Evolutionary conservation across 2,888 invertebrate species (phyloP).

Genomic region (Patella ulyssiponensis): DNA sequence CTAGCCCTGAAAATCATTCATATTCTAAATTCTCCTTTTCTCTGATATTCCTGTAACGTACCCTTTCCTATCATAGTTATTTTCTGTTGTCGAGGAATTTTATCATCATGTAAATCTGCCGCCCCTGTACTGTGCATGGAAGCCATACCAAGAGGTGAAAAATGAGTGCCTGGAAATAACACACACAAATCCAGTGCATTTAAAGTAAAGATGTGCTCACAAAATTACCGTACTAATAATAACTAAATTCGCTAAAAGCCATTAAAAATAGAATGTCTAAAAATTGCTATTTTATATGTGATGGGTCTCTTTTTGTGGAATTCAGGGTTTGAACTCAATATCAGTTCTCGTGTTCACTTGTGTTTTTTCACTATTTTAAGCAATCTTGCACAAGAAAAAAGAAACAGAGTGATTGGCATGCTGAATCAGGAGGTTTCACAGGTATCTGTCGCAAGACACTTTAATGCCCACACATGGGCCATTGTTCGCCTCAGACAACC

Average conservation of each 20-base stretch:
- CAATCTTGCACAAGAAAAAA: too few species aligned
- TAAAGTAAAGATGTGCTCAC: conserved; percentile 3
- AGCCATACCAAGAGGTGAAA: conserved; percentile 63
- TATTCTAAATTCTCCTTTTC: conserved; percentile 3
- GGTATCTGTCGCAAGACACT: too few species aligned
- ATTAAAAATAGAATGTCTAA: not conserved
- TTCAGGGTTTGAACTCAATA: too few species aligned
- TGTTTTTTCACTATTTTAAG: too few species aligned
- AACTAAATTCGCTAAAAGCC: too few species aligned
- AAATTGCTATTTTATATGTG: too few species aligned
- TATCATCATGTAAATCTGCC: conserved; percentile 52
- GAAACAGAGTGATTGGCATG: too few species aligned
- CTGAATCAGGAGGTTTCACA: too few species aligned
- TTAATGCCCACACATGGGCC: too few species aligned
- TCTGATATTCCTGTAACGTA: conserved; percentile 34
- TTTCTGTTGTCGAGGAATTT: conserved; percentile 51
- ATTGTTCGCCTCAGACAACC: too few species aligned
- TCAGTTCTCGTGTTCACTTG: too few species aligned
- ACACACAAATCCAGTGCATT: conserved; percentile 8
- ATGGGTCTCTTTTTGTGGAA: too few species aligned
- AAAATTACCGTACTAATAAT: not conserved
- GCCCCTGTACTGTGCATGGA: conserved; percentile 57
- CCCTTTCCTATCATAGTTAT: conserved; percentile 65
- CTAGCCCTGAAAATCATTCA: not conserved
- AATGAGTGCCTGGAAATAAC: conserved; percentile 56